Evolutionary conservation across 2,888 invertebrate genomes (phyloP).

Genomic region (Amphipyra tragopoginis): DNA sequence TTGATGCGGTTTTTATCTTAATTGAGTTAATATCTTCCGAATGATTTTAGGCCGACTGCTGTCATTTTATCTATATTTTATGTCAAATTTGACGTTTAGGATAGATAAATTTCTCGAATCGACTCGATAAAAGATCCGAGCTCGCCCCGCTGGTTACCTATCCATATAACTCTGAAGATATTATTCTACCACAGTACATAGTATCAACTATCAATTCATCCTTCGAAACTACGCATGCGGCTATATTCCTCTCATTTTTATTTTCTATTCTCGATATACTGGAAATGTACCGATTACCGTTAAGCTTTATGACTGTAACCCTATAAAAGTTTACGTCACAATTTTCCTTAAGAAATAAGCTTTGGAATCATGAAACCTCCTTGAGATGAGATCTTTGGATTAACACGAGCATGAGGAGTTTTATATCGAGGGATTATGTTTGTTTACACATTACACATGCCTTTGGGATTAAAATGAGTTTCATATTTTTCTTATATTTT

Average conservation of each 20-base stretch:
- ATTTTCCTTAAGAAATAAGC: conserved; percentile 26
- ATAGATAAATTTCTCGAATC: too few species aligned
- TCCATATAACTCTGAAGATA: too few species aligned
- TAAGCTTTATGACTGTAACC: conserved; percentile 23
- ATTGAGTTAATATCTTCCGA: too few species aligned
- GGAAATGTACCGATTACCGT: conserved; percentile 7
- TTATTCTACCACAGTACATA: too few species aligned
- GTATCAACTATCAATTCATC: too few species aligned
- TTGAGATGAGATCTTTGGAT: conserved; percentile 21
- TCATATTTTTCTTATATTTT: neutral
- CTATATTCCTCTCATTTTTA: neutral
- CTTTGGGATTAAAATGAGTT: neutral
- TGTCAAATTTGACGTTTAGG: too few species aligned
- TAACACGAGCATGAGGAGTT: neutral
- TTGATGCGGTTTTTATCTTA: too few species aligned
- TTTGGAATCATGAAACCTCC: conserved; percentile 26
- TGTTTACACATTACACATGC: neutral
- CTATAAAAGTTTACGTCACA: conserved; percentile 31
- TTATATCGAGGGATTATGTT: neutral
- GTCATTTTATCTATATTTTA: too few species aligned
- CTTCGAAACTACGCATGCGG: too few species aligned
- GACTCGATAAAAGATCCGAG: too few species aligned
- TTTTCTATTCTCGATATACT: conserved; percentile 1
- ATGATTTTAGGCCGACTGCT: too few species aligned
- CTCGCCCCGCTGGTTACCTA: too few species aligned